Conservation (phyloP, 2,797 vertebrate species). For the Anguilla pacifica region DNA sequence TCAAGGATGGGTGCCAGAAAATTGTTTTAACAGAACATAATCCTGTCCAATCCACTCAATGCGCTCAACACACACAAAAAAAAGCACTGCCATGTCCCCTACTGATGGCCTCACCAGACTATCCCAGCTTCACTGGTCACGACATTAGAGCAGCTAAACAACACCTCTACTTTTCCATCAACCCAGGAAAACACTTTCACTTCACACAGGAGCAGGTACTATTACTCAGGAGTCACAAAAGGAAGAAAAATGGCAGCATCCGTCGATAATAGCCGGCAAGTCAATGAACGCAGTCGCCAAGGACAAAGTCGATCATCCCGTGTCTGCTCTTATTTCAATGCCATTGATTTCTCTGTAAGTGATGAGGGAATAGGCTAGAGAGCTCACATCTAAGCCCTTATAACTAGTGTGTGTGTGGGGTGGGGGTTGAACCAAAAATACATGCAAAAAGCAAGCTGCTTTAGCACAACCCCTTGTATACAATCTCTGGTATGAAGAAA, state of each 20-base stretch:
- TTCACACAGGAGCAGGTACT: background rate
- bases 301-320: background rate
- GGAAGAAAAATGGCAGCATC: background rate
- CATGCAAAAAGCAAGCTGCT: background rate
- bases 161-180: background rate
- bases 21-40: background rate
- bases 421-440: background rate
- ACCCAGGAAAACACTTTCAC: background rate
- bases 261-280: background rate
- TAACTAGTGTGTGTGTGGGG: background rate
- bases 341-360: background rate
- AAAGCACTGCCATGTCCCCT: background rate
- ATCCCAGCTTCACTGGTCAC: background rate
- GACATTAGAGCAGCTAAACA: background rate
- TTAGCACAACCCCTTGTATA: background rate
- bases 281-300: background rate
- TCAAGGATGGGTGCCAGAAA: background rate
- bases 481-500: background rate
- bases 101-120: background rate
- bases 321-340: background rate
- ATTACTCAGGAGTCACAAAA: background rate
- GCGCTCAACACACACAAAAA: background rate
- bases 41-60: constrained; percentile 10
- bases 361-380: background rate
- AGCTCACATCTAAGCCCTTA: background rate